Conservation (phyloP, 2,113 vertebrate genomes). For the Rutilus rutilus region DNA sequence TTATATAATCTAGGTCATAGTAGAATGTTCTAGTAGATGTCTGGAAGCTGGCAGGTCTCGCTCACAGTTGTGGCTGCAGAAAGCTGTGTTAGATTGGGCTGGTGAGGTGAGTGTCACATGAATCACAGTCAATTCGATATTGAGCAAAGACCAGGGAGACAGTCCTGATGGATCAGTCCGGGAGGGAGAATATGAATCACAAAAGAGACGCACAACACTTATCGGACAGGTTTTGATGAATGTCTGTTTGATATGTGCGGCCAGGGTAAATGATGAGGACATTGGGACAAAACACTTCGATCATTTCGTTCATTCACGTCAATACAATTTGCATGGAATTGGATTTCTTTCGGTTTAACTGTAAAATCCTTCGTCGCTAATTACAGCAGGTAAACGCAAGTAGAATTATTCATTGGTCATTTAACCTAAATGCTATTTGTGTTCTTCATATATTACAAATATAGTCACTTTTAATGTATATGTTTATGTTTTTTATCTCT, state of each 20-base stretch:
- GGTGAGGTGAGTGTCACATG: constrained; percentile 33
- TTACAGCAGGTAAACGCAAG: neutral
- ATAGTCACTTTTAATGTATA: neutral
- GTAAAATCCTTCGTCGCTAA: neutral
- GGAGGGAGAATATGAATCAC: neutral
- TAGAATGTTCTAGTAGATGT: neutral
- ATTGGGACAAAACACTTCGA: constrained; percentile 6
- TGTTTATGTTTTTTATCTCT: neutral
- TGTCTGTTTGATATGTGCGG: neutral
- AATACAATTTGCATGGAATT: neutral
- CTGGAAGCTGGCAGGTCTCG: neutral
- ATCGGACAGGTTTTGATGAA: constrained; percentile 18
- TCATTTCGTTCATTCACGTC: neutral
- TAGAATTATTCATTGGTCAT: neutral
- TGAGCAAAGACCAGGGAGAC: neutral
- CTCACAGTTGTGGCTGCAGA: neutral
- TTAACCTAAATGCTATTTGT: neutral
- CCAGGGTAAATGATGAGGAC: neutral
- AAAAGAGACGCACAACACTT: neutral
- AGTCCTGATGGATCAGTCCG: neutral
- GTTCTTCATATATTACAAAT: too few relatives aligned
- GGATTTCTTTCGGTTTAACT: neutral
- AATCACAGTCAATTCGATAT: constrained; percentile 32
- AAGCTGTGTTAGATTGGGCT: neutral
- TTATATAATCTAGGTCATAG: neutral